These are phyloP conservation scores for Stenodema calcarata DNA, from an alignment of 2,888 invertebrate species.

Conservation along the genomic window DNA sequence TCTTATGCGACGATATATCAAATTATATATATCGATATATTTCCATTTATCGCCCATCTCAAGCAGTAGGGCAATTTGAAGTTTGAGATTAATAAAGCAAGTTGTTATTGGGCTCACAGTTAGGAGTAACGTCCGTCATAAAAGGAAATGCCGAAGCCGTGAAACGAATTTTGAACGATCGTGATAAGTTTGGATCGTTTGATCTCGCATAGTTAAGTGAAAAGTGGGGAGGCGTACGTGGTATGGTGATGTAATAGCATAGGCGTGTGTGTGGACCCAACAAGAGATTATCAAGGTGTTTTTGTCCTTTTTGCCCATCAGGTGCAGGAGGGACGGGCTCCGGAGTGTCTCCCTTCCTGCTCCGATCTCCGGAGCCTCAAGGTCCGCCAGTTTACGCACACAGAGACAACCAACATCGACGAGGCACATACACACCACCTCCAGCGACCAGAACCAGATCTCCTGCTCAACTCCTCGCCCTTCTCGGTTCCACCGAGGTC, in stretches of 20 bases:
- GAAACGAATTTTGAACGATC: too few relatives aligned
- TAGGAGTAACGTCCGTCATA: too few relatives aligned
- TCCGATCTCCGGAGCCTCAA: background rate
- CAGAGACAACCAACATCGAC: background rate
- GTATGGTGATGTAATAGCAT: background rate
- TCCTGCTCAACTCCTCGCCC: background rate
- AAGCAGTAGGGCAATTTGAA: too few relatives aligned
- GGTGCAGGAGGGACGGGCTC: background rate
- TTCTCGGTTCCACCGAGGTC: background rate
- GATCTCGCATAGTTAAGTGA: background rate
- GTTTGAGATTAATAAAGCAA: too few relatives aligned
- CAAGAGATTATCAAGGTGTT: background rate
- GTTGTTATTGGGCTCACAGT: too few relatives aligned
- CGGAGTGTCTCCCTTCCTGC: background rate
- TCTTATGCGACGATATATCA: too few relatives aligned
- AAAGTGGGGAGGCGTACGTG: background rate
- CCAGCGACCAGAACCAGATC: background rate
- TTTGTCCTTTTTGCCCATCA: background rate
- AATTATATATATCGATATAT: too few relatives aligned
- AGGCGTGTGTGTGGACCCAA: background rate
- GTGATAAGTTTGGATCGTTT: background rate
- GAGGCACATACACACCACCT: background rate
- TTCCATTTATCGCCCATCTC: too few relatives aligned
- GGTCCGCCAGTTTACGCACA: background rate
- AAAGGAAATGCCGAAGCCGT: too few relatives aligned